Conservation (phyloP, 2,113 vertebrate species). For the Sorex fumeus region DNA sequence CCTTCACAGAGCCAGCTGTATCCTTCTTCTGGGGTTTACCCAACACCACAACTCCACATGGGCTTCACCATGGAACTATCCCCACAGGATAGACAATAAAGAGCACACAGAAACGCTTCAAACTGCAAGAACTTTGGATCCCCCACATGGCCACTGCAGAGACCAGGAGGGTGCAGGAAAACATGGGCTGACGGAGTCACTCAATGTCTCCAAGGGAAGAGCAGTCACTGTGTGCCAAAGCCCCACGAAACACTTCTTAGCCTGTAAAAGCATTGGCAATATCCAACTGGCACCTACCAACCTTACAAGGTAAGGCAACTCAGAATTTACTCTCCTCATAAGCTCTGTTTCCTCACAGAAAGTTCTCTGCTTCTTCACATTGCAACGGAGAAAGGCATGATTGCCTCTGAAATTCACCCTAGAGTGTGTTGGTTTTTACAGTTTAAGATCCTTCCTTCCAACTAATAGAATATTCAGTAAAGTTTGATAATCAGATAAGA, state of each 20-base stretch:
- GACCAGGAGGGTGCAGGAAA: neutral
- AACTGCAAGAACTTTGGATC: neutral
- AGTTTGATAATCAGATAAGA: neutral
- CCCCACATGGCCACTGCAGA: neutral
- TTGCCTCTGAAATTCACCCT: neutral
- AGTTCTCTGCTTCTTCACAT: neutral
- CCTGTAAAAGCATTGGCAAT: neutral
- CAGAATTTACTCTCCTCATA: neutral
- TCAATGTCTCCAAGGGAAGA: neutral
- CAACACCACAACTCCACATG: neutral
- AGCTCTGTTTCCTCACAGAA: neutral
- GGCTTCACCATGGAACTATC: neutral
- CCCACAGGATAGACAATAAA: neutral
- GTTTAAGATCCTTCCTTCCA: neutral
- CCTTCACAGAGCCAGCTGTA: too few relatives aligned
- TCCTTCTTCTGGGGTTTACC: neutral
- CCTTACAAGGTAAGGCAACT: neutral
- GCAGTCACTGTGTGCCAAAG: neutral
- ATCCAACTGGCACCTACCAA: too few relatives aligned
- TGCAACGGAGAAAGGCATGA: too few relatives aligned
- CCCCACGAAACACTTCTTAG: neutral
- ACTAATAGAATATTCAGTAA: slow-evolving; percentile 20
- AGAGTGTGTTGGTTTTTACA: neutral
- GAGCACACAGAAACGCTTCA: neutral
- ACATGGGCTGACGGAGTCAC: neutral